Evolutionary conservation across 1,140 invertebrate species (phyloP), one percentile per base, ranked within the genome.

Genomic region (Cydia pomonella): DNA sequence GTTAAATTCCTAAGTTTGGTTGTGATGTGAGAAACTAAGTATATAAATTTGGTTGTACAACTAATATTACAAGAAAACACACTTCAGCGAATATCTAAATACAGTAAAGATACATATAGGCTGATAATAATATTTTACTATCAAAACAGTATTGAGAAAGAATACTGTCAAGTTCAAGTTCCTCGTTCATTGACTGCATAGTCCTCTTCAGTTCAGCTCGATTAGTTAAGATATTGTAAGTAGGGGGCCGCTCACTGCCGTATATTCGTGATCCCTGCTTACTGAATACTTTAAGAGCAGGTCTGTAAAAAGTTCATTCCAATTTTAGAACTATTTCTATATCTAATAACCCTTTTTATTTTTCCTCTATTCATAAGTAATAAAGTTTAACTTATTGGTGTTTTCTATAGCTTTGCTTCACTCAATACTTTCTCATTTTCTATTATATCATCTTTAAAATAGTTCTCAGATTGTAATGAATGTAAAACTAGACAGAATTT

Each of bases 401-500:
- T 41, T 41, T 41, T 41, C 38, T 41, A 41, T 13, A 13, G 10
- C 2, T 33, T 41, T 41, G 38, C 9, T 41, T 13, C 38, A 13
- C 38, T 41, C 38, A 44, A 3, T 13, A 3, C 13, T 44, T 44
- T 16, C 41, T 7, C 41, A 44, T 44, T 44, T 3, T 44, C 41
- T 16, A 44, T 44, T 44, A 3, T 44, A 44, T 44, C 3, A 3
- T 1, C 1, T 16, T 7, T 59, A 1, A 21, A 59, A 59, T 59
- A 23, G 53, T 59, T 59, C 53, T 59, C 21, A 59, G 23, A 69
- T 62, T 66, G 47, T 64, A 75, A 53, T 75, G 41, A 59, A 23
- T 9, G 21, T 10, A 16, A 9, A n/a, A 18, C 5, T n/a, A n/a
- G 0, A 18, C 47, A 0, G 12, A 76, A 73, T 62, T 69, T 76